These are phyloP conservation scores for Hippolais icterina DNA, from an alignment of 2,113 vertebrate species.

Conservation along the genomic window DNA sequence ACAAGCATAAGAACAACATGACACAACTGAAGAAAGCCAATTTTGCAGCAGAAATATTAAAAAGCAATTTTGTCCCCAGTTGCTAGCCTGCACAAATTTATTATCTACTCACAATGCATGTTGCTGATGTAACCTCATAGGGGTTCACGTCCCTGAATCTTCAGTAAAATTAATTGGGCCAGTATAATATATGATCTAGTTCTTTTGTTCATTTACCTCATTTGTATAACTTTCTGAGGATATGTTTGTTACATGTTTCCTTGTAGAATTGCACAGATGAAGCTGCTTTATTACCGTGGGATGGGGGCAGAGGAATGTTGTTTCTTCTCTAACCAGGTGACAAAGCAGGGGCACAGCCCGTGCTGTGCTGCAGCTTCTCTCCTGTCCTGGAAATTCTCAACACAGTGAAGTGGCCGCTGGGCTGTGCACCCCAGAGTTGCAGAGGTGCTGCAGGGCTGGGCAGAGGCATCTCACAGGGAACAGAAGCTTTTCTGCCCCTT, in stretches of 20 bases:
- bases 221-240: not conserved
- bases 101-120: not conserved
- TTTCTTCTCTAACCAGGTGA: not conserved
- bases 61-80: not conserved
- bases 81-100: not conserved
- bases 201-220: not conserved
- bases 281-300: not conserved
- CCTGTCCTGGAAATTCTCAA: not conserved
- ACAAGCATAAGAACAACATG: not conserved
- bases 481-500: not conserved
- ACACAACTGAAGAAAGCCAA: not conserved
- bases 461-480: not conserved
- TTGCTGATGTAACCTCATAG: not conserved
- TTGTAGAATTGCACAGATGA: not conserved
- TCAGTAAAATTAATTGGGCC: not conserved
- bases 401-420: not conserved
- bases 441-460: not conserved
- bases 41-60: not conserved
- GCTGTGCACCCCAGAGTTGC: not conserved
- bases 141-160: not conserved
- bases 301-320: not conserved
- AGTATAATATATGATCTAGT: not conserved
- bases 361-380: not conserved
- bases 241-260: not conserved
- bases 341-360: not conserved